A percentile compares a stretch with the other conserved stretches of the same genome.
Conservation (phyloP, 2,797 vertebrate species). For the Cheirogaleus major region DNA sequence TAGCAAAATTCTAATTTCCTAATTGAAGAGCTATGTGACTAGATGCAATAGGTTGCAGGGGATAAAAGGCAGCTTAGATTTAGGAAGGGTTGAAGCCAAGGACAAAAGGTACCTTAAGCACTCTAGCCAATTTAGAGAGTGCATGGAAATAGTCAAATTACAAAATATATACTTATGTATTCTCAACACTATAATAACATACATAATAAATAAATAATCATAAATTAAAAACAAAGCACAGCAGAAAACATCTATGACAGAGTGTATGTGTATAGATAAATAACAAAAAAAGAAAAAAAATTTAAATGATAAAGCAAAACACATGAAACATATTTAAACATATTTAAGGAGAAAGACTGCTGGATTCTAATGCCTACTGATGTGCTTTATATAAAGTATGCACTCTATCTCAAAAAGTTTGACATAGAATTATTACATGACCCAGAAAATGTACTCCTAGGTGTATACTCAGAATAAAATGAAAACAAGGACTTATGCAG, state of each 20-base stretch:
- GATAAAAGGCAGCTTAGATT: neutral
- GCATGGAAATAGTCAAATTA: neutral
- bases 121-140: neutral
- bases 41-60: no score
- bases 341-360: neutral
- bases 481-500: neutral
- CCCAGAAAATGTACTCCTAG: neutral
- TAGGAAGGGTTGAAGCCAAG: neutral
- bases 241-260: neutral
- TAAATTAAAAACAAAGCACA: neutral
- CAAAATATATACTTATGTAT: neutral
- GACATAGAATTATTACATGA: neutral
- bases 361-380: neutral
- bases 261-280: neutral
- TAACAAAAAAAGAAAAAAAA: neutral
- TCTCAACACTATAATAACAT: neutral
- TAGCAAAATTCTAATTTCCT: neutral
- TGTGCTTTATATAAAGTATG: neutral
- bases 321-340: neutral
- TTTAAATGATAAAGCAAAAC: neutral
- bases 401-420: neutral
- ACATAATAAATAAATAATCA: neutral
- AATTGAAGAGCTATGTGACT: neutral
- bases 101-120: neutral
- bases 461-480: neutral